Base-by-base conservation (phyloP, 2,888 invertebrate species). In the Ichneumon xanthorius region DNA sequence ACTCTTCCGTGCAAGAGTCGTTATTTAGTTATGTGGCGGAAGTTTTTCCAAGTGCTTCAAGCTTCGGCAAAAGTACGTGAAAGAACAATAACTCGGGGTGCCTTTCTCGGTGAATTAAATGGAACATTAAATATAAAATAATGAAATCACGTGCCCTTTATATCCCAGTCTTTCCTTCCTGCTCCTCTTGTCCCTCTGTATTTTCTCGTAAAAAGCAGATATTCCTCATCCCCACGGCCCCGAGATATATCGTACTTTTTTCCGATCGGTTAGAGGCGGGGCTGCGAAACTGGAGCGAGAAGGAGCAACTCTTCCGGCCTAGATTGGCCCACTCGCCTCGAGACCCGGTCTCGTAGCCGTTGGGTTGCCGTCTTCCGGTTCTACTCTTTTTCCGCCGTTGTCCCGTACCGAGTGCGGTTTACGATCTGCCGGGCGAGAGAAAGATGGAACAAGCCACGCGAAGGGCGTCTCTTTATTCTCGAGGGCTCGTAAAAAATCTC, bases 401-500 rank as follows among this genome's bases (percentile, higher is more conserved):
- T 67, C 40, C 63, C 55, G 82, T 67, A 40, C 83, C 83, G 80
- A 80, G 83, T 86, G 80, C 83, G 80, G 80, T 86, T 86, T 83
- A 86, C 73, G 82, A 86, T 83, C 76, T 58, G 73, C 72, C 80
- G 76, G 80, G 82, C 82, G 67, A 68, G 77, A 80, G 80, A 73
- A 83, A 83, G 83, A 86, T 86, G 83, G 80, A 83, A 55, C 80
- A 77, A 71, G 55, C 83, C 86, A 83, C 80, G 80, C 83, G 80
- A 86, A 85, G 83, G 83, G 86, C 80, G 79, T 80, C 80, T 83
- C 83, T 83, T 86, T 78, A 86, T 86, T 86, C 83, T 86, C 70
- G 73, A 86, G 83, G 82, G 77, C 82, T 86, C 85, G 82, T 86
- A 86, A 86, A 86, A 55, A 86, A 86, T 82, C 77, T 77, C 80